Conservation (phyloP, 2,888 invertebrate species). For the Drosophila anceps region DNA sequence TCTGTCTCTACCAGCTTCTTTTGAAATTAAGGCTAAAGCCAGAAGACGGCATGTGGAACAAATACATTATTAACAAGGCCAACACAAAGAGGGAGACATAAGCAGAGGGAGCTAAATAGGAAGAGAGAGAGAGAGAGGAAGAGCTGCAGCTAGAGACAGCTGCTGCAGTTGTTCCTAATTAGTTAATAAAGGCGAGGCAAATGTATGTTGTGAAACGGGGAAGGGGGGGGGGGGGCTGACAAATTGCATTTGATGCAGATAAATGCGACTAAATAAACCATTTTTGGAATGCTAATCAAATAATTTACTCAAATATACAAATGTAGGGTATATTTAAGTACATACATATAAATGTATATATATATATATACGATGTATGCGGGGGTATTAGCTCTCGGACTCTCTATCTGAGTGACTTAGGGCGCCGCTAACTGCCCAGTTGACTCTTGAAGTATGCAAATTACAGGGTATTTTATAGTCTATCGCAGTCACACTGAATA, state of each 20-base stretch:
- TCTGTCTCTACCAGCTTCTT: background rate
- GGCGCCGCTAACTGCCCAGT: no score
- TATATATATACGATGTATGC: background rate
- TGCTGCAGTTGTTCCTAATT: conserved; percentile 35
- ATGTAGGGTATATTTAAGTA: no score
- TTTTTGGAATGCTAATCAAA: conserved; percentile 9
- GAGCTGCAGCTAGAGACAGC: conserved; percentile 8
- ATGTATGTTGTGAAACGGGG: background rate
- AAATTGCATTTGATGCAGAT: conserved; percentile 7
- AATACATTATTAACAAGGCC: conserved; percentile 27
- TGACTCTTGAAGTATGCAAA: no score
- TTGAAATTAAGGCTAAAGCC: conserved; percentile 19
- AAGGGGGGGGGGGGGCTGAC: background rate
- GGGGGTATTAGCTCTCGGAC: no score
- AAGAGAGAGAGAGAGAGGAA: background rate
- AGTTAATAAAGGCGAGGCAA: conserved; percentile 19
- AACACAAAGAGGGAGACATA: background rate
- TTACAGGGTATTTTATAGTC: no score
- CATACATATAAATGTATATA: background rate
- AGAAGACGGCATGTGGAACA: conserved; percentile 25
- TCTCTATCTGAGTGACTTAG: no score
- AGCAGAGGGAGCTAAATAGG: no score
- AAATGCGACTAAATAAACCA: conserved; percentile 9
- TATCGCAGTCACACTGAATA: no score
- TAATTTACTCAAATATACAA: background rate